Conservation (phyloP, 2,113 vertebrate species). For the Mustelus asterias region DNA sequence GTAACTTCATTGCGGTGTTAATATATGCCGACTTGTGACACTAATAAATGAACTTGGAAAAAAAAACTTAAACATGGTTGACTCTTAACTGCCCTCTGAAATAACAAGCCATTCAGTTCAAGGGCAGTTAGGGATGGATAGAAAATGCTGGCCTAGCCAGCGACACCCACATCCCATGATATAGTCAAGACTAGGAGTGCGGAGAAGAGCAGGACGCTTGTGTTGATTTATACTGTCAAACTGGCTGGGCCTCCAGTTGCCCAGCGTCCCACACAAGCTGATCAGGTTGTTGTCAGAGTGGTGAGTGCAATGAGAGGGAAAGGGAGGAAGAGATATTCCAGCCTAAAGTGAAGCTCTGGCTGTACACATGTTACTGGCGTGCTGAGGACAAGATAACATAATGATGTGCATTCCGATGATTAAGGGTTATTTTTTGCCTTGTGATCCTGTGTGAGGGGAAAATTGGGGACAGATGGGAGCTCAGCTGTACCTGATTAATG, state of each 20-base stretch:
- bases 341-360: neutral
- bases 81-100: no score
- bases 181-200: neutral
- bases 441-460: neutral
- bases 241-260: neutral
- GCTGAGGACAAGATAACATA: neutral
- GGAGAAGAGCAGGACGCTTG: neutral
- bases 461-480: neutral
- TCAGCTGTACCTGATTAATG: neutral
- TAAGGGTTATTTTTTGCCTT: neutral
- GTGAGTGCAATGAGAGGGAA: neutral
- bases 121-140: no score
- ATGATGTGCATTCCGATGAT: neutral
- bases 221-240: neutral
- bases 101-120: no score
- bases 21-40: no score
- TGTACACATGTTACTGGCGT: neutral
- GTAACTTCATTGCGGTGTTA: no score
- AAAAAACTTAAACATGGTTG: no score
- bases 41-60: no score
- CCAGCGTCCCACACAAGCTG: neutral
- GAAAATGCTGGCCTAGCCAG: no score
- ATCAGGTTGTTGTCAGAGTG: no score
- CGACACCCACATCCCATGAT: no score
- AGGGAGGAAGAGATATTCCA: neutral